Conservation (phyloP, 2,113 vertebrate genomes). For the Tautogolabrus adspersus region DNA sequence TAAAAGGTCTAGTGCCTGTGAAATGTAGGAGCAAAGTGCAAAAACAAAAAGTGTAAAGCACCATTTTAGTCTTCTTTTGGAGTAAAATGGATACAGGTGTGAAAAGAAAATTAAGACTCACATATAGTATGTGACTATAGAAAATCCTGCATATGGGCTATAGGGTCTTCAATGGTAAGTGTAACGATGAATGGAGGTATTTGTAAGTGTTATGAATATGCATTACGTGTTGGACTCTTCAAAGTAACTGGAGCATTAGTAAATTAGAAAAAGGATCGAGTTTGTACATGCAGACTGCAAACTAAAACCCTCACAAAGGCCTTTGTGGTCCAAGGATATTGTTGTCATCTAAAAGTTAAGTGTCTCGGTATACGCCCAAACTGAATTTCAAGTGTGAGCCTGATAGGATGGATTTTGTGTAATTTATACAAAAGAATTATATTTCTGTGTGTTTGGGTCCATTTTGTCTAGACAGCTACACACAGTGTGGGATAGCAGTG, state of each 20-base stretch:
- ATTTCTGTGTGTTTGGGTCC: constrained; percentile 36
- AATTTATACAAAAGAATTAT: constrained; percentile 26
- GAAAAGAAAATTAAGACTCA: constrained; percentile 3
- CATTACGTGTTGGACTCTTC: not conserved
- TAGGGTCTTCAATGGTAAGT: not conserved
- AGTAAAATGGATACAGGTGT: constrained; percentile 28
- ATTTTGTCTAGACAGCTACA: constrained; percentile 37
- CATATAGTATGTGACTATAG: not conserved
- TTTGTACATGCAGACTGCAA: not conserved
- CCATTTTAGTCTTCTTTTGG: constrained; percentile 24
- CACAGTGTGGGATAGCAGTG: constrained; percentile 14
- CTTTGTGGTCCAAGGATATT: constrained; percentile 31
- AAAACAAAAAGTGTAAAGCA: constrained; percentile 32
- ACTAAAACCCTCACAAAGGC: constrained; percentile 9
- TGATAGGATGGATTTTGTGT: constrained; percentile 21
- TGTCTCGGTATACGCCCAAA: constrained; percentile 8
- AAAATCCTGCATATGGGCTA: not conserved
- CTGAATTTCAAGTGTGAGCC: constrained; percentile 38
- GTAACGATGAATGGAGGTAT: not conserved
- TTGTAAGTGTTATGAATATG: not conserved
- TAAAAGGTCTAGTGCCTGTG: constrained; percentile 59
- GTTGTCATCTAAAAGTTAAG: constrained; percentile 22
- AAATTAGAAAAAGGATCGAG: not conserved
- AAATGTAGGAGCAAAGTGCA: constrained; percentile 45
- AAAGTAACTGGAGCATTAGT: not conserved